phyloP scores from a whole-genome alignment of 2,888 invertebrate genomes.

The Oscheius sp. region DNA sequence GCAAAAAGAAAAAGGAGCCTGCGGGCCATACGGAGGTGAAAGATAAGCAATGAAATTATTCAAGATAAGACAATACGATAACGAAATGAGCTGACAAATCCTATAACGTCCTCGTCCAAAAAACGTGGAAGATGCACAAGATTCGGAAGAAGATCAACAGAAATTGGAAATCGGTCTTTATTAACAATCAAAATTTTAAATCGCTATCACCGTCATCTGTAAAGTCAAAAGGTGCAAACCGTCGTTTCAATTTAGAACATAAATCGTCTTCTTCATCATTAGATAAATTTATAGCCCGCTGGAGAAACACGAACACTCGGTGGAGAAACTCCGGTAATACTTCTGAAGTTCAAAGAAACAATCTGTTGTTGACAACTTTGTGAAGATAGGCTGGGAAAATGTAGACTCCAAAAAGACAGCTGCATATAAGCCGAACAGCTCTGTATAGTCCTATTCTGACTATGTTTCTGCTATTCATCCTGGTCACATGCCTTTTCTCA shows the following conservation, averaged over 20 bases:
- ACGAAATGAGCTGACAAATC: constrained; percentile 5
- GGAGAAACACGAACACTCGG: too few relatives aligned
- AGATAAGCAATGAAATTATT: constrained; percentile 21
- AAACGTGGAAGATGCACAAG: neutral
- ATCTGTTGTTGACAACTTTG: too few relatives aligned
- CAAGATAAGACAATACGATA: neutral
- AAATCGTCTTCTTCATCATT: constrained; percentile 81
- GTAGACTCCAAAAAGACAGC: too few relatives aligned
- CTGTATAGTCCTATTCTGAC: too few relatives aligned
- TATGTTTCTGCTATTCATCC: too few relatives aligned
- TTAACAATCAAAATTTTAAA: constrained; percentile 8
- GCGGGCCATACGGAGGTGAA: neutral
- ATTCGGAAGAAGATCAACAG: too few relatives aligned
- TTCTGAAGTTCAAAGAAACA: too few relatives aligned
- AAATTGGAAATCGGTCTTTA: neutral
- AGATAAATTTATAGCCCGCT: constrained; percentile 84
- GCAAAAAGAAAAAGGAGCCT: constrained; percentile 5
- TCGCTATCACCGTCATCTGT: constrained; percentile 46
- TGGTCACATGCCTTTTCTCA: too few relatives aligned
- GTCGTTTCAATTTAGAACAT: constrained; percentile 54
- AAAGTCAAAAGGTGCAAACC: constrained; percentile 70
- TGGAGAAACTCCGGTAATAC: too few relatives aligned
- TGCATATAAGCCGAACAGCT: too few relatives aligned
- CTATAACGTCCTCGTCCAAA: neutral
- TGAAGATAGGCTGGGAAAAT: too few relatives aligned